Evolutionary conservation across 2,113 vertebrate genomes (phyloP), one percentile per base, ranked within the genome.

Genomic region (Gila orcuttii): DNA sequence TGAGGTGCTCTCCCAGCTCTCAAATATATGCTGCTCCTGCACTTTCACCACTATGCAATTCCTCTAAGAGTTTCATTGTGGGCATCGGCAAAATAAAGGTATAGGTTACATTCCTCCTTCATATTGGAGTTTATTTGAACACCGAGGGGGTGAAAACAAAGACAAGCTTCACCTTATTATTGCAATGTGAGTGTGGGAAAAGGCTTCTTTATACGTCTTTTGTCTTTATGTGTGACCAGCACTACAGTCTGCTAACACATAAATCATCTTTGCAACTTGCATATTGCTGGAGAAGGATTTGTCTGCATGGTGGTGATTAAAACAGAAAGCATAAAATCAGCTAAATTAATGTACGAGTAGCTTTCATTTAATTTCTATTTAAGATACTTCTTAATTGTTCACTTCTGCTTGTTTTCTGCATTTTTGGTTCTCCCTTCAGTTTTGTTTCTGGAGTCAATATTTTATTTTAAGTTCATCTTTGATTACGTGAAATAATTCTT

Each of bases 1-100:
- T 92, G 92, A 84, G 92, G 91, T 91, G 91, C 92, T 90, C 90
- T 91, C 88, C 94, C 92, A 93, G 93, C 92, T 90, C 90, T 85
- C 88, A 94, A 91, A 91, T 94, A 95, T 94, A 86, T 86, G 81
- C 93, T 90, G 89, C 90, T 90, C 86, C 68, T 88, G 91, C 86
- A 86, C 91, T 96, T 94, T 95, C 90, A 91, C 93, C 91, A 82
- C 91, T 83, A 42, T 90, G 86, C 55, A 69, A 93, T 91, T 93
- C 89, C 92, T 93, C 90, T 82, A 91, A 94, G 92, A 91, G 91
- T 91, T 91, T 88, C 92, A 90, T 91, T 92, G 88, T 86, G 91
- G 86, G 90, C 86, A 84, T 42, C 0, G 87, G 88, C 91, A 89
- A 90, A 87, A 64, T 74, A 88, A 85, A 55, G 83, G 91, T 87